phyloP scores from a whole-genome alignment of 2,888 invertebrate genomes.

The Cataglyphis rosenhaueri region DNA sequence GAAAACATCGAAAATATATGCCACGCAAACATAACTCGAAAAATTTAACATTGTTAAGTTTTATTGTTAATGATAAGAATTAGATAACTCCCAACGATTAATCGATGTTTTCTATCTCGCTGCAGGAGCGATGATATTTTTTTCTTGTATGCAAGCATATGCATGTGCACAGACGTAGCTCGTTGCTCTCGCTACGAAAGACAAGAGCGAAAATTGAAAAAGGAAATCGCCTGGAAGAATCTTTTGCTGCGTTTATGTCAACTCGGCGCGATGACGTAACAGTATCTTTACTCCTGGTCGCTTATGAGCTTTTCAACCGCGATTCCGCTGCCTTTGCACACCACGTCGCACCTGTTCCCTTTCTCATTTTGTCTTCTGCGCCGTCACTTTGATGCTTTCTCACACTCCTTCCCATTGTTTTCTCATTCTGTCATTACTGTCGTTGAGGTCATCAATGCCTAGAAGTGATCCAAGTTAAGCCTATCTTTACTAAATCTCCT shows the following conservation, averaged over 20 bases:
- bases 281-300: slow-evolving; percentile 42
- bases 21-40: background rate
- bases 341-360: slow-evolving; percentile 2
- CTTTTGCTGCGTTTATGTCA: slow-evolving; percentile 73
- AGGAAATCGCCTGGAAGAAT: slow-evolving; percentile 76
- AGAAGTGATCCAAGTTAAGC: slow-evolving; percentile 48
- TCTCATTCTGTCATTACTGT: slow-evolving; percentile 28
- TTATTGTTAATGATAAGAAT: slow-evolving; percentile 28
- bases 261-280: slow-evolving; percentile 59
- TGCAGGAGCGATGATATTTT: background rate
- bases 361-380: background rate
- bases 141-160: slow-evolving; percentile 24
- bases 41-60: slow-evolving; percentile 9
- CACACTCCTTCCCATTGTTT: background rate
- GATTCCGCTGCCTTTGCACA: slow-evolving; percentile 4
- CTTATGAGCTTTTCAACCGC: slow-evolving; percentile 37
- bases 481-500: background rate
- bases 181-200: slow-evolving; percentile 39
- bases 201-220: slow-evolving; percentile 63
- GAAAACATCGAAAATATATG: background rate
- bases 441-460: slow-evolving; percentile 50
- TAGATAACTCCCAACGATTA: slow-evolving; percentile 4
- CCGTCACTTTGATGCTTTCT: slow-evolving; percentile 8
- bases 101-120: slow-evolving; percentile 14
- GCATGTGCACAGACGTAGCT: slow-evolving; percentile 37